A percentile compares a stretch with the other conserved stretches of the same genome.
phyloP scores from a whole-genome alignment of 2,113 vertebrate genomes.

The Murina feae region DNA sequence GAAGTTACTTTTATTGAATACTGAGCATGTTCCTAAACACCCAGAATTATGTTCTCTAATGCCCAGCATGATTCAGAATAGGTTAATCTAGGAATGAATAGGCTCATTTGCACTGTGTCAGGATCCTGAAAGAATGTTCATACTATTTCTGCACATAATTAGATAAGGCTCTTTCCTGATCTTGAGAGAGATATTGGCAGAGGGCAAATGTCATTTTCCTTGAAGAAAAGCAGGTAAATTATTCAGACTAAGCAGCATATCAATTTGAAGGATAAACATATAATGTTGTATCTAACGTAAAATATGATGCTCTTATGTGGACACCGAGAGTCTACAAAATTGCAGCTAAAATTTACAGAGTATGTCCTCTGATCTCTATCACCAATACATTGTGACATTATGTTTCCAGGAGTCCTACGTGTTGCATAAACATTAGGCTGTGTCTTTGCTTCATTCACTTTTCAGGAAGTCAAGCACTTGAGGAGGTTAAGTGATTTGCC shows the following conservation, averaged over 20 bases:
- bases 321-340: background rate
- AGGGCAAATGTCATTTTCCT: background rate
- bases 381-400: background rate
- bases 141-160: background rate
- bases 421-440: constrained; percentile 1
- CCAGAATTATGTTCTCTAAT: background rate
- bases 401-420: background rate
- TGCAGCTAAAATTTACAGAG: background rate
- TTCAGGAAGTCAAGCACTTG: constrained; percentile 11
- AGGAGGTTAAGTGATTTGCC: constrained; percentile 19
- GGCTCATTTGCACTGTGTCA: background rate
- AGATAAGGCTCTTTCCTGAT: background rate
- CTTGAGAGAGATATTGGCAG: background rate
- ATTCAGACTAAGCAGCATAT: background rate
- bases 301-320: background rate
- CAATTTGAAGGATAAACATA: background rate
- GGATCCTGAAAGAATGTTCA: background rate
- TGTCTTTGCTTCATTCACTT: background rate
- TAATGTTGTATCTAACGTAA: background rate
- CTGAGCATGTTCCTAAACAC: background rate
- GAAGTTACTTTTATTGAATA: background rate
- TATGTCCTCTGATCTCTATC: background rate
- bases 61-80: background rate
- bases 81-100: background rate
- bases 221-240: background rate